phyloP scores from a whole-genome alignment of 1,140 invertebrate species.

The Bombus fervidus region DNA sequence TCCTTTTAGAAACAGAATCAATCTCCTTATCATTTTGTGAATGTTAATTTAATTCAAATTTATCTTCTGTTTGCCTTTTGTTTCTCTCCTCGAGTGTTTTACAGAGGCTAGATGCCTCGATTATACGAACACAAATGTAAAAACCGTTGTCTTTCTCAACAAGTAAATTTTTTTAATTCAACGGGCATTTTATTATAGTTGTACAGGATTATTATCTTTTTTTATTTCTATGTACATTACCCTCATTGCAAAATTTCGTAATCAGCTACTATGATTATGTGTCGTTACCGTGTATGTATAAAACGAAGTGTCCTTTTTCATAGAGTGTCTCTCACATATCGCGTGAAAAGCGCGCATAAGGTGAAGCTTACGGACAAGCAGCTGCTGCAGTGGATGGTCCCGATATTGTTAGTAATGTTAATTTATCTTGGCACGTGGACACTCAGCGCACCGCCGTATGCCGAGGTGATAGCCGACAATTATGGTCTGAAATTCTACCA shows the following conservation, averaged over 20 bases:
- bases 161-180: neutral
- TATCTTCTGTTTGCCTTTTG: neutral
- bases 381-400: conserved; percentile 94
- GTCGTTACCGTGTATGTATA: too few relatives aligned
- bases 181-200: neutral
- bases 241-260: neutral
- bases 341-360: conserved; percentile 96
- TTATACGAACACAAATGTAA: neutral
- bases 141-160: neutral
- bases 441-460: conserved; percentile 89
- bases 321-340: conserved; percentile 95
- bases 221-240: neutral
- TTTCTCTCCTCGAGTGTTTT: neutral
- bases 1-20: neutral
- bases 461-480: conserved; percentile 89
- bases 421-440: conserved; percentile 96
- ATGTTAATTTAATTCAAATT: neutral
- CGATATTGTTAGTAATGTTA: conserved; percentile 93
- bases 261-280: neutral
- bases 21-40: neutral
- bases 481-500: conserved; percentile 92
- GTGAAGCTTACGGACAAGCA: conserved; percentile 96
- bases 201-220: neutral
- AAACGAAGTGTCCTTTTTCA: neutral
- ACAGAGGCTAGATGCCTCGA: neutral